These are phyloP conservation scores for Lasiurus borealis DNA, from an alignment of 2,113 vertebrate species.

Conservation along the genomic window DNA sequence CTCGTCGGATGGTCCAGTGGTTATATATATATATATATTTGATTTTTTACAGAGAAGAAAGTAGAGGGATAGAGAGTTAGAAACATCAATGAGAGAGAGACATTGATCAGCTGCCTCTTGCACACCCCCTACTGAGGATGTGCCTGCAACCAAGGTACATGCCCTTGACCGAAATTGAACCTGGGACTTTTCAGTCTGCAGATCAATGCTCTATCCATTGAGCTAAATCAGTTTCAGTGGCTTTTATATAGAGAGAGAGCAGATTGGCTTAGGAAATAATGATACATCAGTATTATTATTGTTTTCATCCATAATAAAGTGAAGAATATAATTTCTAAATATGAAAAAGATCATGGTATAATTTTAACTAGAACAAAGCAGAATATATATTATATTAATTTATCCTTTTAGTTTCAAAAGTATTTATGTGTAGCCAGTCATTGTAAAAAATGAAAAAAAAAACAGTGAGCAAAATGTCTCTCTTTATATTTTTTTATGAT, in stretches of 20 bases:
- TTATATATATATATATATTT: no score
- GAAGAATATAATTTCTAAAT: not conserved
- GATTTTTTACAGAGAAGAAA: no score
- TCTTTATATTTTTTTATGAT: not conserved
- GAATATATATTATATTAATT: not conserved
- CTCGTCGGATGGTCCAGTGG: no score
- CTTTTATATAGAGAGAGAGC: not conserved
- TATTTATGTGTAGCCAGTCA: not conserved
- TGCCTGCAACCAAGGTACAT: no score
- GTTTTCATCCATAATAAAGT: not conserved
- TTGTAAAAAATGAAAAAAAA: not conserved
- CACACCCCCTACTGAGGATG: no score
- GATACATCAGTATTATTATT: not conserved
- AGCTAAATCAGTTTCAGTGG: no score
- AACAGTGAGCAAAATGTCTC: not conserved
- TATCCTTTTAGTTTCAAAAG: constrained; percentile 5
- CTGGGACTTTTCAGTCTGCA: no score
- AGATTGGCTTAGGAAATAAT: not conserved
- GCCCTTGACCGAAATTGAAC: no score
- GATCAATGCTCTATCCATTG: no score
- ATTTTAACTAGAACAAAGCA: constrained; percentile 3
- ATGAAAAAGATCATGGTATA: not conserved
- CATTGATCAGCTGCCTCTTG: no score
- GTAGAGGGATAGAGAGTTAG: no score
- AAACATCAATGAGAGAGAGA: no score